phyloP scores from a whole-genome alignment of 2,888 invertebrate genomes.

The Machimus atricapillus region DNA sequence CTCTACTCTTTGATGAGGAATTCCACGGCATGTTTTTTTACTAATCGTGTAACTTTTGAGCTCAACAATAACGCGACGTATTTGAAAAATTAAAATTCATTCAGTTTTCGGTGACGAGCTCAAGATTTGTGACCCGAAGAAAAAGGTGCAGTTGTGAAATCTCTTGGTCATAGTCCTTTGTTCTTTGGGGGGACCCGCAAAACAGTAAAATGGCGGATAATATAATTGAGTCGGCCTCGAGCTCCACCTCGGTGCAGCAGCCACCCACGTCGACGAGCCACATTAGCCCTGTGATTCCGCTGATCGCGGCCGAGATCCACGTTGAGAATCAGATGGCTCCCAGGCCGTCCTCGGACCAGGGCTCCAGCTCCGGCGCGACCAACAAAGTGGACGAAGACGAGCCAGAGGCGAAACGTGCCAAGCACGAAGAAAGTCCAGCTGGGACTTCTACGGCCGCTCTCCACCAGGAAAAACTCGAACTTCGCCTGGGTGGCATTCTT shows the following conservation, averaged over 20 bases:
- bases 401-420: constrained; percentile 66
- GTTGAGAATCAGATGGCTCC: constrained; percentile 49
- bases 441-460: constrained; percentile 59
- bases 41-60: not conserved
- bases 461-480: constrained; percentile 79
- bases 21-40: not conserved
- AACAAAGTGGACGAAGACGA: constrained; percentile 61
- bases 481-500: constrained; percentile 89
- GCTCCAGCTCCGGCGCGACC: constrained; percentile 21
- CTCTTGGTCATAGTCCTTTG: constrained; percentile 16
- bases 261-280: constrained; percentile 57
- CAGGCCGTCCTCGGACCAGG: constrained; percentile 30
- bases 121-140: not conserved
- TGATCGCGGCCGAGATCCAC: constrained; percentile 56
- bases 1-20: not conserved
- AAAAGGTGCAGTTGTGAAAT: not conserved
- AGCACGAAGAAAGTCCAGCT: constrained; percentile 59
- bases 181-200: not conserved
- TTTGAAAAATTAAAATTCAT: not conserved
- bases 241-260: constrained; percentile 63
- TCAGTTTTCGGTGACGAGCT: not conserved
- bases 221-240: constrained; percentile 64
- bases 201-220: constrained; percentile 63
- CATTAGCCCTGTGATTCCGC: constrained; percentile 54
- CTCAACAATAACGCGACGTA: not conserved